phyloP scores from a whole-genome alignment of 1,140 invertebrate genomes.

The Zaprionus inermis region DNA sequence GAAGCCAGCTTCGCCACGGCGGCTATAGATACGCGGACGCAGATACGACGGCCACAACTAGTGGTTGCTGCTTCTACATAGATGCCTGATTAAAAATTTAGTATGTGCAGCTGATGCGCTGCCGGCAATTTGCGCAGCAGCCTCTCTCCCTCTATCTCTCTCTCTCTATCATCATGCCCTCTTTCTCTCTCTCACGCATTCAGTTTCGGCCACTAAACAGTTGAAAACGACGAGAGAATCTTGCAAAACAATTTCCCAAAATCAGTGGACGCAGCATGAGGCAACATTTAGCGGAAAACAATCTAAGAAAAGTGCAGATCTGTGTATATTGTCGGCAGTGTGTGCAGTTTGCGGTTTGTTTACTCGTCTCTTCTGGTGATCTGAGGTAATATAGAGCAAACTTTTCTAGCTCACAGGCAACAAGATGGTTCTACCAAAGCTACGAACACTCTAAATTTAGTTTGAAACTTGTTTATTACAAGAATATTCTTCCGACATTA shows the following conservation, averaged over 20 bases:
- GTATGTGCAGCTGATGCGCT: slow-evolving; percentile 50
- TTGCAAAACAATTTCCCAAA: slow-evolving; percentile 53
- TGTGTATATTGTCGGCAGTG: slow-evolving; percentile 13
- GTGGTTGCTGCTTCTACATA: slow-evolving; percentile 22
- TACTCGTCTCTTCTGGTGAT: slow-evolving; percentile 18
- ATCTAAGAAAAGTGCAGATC: slow-evolving; percentile 27
- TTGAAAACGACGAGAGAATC: slow-evolving; percentile 33
- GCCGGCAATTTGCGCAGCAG: slow-evolving; percentile 54
- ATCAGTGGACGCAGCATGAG: slow-evolving; percentile 25
- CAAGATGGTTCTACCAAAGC: neutral
- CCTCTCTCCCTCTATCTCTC: slow-evolving; percentile 5
- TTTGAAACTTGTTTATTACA: too few species aligned
- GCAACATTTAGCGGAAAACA: slow-evolving; percentile 11
- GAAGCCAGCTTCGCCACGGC: slow-evolving; percentile 20
- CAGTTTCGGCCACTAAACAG: slow-evolving; percentile 50
- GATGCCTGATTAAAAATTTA: slow-evolving; percentile 80
- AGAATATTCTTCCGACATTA: neutral
- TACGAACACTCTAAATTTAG: too few species aligned
- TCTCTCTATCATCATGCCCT: neutral
- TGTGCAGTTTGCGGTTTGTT: slow-evolving; percentile 23
- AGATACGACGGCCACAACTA: slow-evolving; percentile 44
- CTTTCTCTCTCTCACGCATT: neutral
- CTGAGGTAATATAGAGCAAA: neutral
- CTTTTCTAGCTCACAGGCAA: neutral
- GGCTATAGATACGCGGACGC: neutral